Evolutionary conservation across 2,888 invertebrate genomes (phyloP), one percentile per base, ranked within the genome.

Genomic region (Saturnia japonica): DNA sequence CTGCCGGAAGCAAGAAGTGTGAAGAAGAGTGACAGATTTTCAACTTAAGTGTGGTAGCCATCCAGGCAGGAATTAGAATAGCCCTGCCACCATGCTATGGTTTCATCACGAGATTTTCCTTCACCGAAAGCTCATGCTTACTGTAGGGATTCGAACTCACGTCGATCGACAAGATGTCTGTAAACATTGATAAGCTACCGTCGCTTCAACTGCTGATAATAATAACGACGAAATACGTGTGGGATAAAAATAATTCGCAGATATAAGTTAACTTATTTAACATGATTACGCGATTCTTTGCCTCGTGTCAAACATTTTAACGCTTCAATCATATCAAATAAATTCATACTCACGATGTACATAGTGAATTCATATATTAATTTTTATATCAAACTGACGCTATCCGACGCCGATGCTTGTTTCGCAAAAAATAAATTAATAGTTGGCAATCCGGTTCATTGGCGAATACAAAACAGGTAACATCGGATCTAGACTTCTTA

Each of bases 371-470:
- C 22, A 22, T 54, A 54, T 54, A 54, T 54, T n/a, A 60, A 60
- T 60, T 60, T 60, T 60, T 60, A 60, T 60, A 60, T 28, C 57
- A 60, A 60, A 60, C 14, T 60, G 57, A 60, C 57, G 57, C 28
- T 60, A 60, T 54, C 12, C n/a, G 22, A 54, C 54, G 54, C 54
- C 22, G 22, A 4, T 25, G 57, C 28, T 14, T 28, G 28, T 28
- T 28, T 28, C 25, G 14, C 28, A 19, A n/a, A n/a, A n/a, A 60
- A 28, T 25, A 60, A 22, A 14, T 60, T 60, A 60, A 60, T 60
- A 54, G 8, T 28, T 28, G 57, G 57, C 28, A 4, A 28, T 28
- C 54, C 54, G 54, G n/a, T 54, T 54, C 22, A 54, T 54, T 22
- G 22, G n/a, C 12, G 22, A 9, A n/a, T 11, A 11, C 22, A n/a